Percentiles rank a stretch among this genome's conserved stretches.
Conservation (phyloP, 2,113 vertebrate genomes). For the Prionailurus viverrinus region DNA sequence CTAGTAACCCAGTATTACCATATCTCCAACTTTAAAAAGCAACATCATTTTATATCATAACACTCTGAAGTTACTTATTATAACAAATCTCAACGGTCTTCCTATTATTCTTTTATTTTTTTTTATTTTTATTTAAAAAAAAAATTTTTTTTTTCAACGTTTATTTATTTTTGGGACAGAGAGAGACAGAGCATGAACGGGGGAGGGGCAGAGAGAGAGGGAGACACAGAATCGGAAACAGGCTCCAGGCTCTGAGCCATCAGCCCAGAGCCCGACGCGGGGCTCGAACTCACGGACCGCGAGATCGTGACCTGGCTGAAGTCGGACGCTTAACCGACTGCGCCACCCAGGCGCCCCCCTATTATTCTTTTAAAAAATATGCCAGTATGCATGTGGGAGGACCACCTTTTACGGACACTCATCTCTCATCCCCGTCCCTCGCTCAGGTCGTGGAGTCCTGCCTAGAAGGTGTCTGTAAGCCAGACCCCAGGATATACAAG, state of each 20-base stretch:
- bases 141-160: too few species aligned
- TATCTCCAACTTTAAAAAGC: not conserved
- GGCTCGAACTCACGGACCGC: too few species aligned
- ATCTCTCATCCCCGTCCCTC: not conserved
- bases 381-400: not conserved
- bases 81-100: not conserved
- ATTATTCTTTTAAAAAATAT: conserved; percentile 2
- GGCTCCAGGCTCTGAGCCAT: too few species aligned
- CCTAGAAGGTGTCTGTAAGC: conserved; percentile 86
- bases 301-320: too few species aligned
- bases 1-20: not conserved
- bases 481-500: conserved; percentile 86
- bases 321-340: too few species aligned
- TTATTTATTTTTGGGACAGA: too few species aligned
- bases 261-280: too few species aligned
- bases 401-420: not conserved
- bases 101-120: not conserved
- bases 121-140: not conserved
- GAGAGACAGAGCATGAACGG: too few species aligned
- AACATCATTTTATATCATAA: not conserved
- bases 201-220: too few species aligned
- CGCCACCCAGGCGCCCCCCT: not conserved
- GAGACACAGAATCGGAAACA: too few species aligned
- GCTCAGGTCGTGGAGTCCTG: conserved; percentile 89
- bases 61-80: not conserved